Conservation (phyloP, 2,797 vertebrate genomes). For the Trichosurus vulpecula region DNA sequence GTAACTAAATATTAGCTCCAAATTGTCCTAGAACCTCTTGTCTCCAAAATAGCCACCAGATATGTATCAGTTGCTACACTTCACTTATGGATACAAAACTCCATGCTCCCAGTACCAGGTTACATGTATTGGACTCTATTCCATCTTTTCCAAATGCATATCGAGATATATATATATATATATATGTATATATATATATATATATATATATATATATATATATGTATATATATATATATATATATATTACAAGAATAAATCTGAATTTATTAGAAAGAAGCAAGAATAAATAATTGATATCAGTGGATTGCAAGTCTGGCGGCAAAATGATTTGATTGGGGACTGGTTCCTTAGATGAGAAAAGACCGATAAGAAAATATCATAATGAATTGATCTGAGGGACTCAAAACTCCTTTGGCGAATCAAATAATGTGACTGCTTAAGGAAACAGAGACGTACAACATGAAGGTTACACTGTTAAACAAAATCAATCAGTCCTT, state of each 20-base stretch:
- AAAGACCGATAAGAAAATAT: not conserved
- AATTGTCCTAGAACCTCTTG: not conserved
- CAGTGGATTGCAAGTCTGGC: not conserved
- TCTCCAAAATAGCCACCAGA: not conserved
- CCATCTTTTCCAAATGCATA: not conserved
- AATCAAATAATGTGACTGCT: not conserved
- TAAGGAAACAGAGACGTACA: slow-evolving; percentile 16
- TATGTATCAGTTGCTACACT: not conserved
- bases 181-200: no score
- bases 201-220: no score
- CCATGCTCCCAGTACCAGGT: not conserved
- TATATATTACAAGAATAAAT: slow-evolving; percentile 14
- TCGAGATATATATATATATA: no score
- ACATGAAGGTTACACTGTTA: not conserved
- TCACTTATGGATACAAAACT: not conserved
- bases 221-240: no score
- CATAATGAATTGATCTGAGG: not conserved
- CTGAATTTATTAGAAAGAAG: slow-evolving; percentile 7
- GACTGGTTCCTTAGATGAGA: not conserved
- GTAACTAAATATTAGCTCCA: not conserved
- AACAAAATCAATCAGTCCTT: slow-evolving; percentile 59
- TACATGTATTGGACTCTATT: not conserved
- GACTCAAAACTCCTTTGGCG: slow-evolving; percentile 7
- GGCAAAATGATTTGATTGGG: not conserved
- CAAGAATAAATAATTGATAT: slow-evolving; percentile 22